Percentiles rank a stretch among this genome's conserved stretches.
Evolutionary conservation across 2,888 invertebrate species (phyloP).

Genomic region (Leptopilina syphax): DNA sequence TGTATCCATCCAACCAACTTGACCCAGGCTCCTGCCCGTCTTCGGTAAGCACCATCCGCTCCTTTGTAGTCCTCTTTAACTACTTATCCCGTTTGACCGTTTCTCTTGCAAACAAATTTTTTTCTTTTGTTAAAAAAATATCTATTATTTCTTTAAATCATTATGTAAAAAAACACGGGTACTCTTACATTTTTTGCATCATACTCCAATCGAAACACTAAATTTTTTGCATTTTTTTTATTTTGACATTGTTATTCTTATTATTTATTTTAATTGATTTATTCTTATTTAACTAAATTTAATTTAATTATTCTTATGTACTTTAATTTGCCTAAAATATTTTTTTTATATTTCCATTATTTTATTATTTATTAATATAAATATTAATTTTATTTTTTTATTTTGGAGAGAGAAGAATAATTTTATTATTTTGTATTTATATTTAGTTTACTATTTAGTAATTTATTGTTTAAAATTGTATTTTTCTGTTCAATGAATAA

Average conservation of each 20-base stretch:
- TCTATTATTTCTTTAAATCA: constrained; percentile 6
- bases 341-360: too few species aligned
- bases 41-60: constrained; percentile 77
- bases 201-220: neutral
- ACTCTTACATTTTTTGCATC: neutral
- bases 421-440: neutral
- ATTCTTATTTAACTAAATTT: too few species aligned
- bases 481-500: neutral
- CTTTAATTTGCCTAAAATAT: too few species aligned
- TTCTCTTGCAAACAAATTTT: constrained; percentile 47
- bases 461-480: too few species aligned
- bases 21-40: constrained; percentile 76
- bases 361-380: too few species aligned
- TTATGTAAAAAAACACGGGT: neutral
- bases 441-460: neutral
- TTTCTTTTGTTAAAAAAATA: neutral
- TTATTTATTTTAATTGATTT: neutral
- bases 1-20: constrained; percentile 72
- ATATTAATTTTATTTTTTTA: too few species aligned
- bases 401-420: too few species aligned
- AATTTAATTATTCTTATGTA: too few species aligned
- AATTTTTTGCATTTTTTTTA: neutral
- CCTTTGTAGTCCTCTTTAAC: constrained; percentile 76
- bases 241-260: neutral
- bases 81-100: constrained; percentile 73